Percentiles rank a stretch among this genome's conserved stretches.
Evolutionary conservation across 2,797 vertebrate species (phyloP).

Genomic region (Cyclopterus lumpus): DNA sequence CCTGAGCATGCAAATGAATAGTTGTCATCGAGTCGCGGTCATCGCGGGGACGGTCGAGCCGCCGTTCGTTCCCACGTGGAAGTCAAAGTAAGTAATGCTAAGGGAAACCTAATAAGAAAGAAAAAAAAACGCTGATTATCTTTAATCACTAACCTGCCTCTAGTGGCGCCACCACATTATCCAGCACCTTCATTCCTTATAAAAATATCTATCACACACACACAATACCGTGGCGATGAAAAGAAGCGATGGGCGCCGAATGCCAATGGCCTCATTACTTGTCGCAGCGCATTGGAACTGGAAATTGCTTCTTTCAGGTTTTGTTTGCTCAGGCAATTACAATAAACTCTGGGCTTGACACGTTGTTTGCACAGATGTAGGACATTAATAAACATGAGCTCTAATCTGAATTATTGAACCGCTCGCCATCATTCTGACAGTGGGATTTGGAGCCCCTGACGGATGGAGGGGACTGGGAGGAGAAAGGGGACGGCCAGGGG

Average conservation of each 20-base stretch:
- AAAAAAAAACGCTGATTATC: conserved; percentile 91
- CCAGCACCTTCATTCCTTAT: conserved; percentile 95
- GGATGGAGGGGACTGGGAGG: conserved; percentile 55
- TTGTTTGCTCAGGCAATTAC: conserved; percentile 99
- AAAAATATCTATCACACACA: conserved; percentile 95
- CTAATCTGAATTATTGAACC: conserved; percentile 99
- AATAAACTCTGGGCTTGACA: conserved; percentile 99
- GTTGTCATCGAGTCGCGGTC: conserved; percentile 48
- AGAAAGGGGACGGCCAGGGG: conserved; percentile 86
- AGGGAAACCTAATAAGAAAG: conserved; percentile 88
- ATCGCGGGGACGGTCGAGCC: conserved; percentile 7
- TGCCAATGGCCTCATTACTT: conserved; percentile 99
- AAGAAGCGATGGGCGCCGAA: conserved; percentile 92
- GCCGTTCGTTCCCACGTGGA: conserved; percentile 50
- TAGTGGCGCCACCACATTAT: conserved; percentile 88
- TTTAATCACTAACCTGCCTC: conserved; percentile 97
- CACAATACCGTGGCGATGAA: conserved; percentile 91
- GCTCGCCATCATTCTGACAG: conserved; percentile 96
- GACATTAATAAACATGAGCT: conserved; percentile 99
- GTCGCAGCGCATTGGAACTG: conserved; percentile 99
- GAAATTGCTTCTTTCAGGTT: conserved; percentile 99
- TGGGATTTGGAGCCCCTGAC: conserved; percentile 90
- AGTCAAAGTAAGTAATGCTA: conserved; percentile 90
- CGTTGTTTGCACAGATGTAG: conserved; percentile 99
- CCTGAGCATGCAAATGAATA: conserved; percentile 64